Evolutionary conservation across 2,888 invertebrate species (phyloP).

Genomic region (Eupithecia dodoneata): DNA sequence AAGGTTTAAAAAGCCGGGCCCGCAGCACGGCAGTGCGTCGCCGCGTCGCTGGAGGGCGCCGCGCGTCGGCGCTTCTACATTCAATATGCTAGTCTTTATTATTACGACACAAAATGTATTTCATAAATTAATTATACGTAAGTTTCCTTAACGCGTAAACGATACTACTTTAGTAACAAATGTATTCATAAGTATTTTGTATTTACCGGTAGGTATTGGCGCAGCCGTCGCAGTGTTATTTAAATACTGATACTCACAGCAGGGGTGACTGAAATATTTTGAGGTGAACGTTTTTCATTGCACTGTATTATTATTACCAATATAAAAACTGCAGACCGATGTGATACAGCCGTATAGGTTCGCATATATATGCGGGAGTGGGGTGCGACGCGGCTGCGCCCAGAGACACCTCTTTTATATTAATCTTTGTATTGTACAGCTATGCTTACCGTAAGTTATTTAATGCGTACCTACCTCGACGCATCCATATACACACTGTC

Average conservation of each 20-base stretch:
- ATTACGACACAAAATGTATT: slow-evolving; percentile 66
- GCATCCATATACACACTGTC: not conserved
- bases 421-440: slow-evolving; percentile 4
- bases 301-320: too few relatives aligned
- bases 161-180: slow-evolving; percentile 65
- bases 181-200: slow-evolving; percentile 62
- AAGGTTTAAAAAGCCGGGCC: not conserved
- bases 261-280: not conserved
- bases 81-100: slow-evolving; percentile 83
- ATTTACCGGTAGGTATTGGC: slow-evolving; percentile 31
- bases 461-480: slow-evolving; percentile 6
- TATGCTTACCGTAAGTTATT: slow-evolving; percentile 3
- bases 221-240: not conserved
- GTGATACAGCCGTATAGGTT: not conserved
- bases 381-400: not conserved
- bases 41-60: slow-evolving; percentile 30
- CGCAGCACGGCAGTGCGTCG: not conserved
- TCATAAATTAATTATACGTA: slow-evolving; percentile 67
- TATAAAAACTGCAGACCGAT: not conserved
- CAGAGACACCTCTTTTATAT: not conserved
- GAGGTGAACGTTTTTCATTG: too few relatives aligned
- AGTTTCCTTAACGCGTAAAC: slow-evolving; percentile 59
- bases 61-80: slow-evolving; percentile 53
- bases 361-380: not conserved
- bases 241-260: not conserved